Base-by-base conservation (phyloP, 2,888 invertebrate genomes). In the Scaptomyza flava region DNA sequence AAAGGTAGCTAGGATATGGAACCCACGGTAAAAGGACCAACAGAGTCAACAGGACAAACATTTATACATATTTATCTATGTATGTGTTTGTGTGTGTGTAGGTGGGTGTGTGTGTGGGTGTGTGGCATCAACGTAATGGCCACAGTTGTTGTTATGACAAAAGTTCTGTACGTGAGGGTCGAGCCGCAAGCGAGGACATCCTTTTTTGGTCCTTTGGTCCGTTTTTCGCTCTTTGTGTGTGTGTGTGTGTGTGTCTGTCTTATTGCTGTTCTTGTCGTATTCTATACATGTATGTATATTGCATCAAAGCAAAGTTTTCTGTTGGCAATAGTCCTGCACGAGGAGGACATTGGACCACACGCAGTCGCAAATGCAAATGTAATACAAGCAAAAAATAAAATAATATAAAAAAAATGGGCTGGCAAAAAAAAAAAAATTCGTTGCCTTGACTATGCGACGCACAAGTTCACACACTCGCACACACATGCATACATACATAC, bases 61-160 rank as follows among this genome's bases (percentile, higher is more conserved):
- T 20, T 17, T 20, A 17, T 31, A 50, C 33, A 50, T 12, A 33
- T 20, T 14, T 54, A 14, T 56, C 12, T 23, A 23, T 43, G 33
- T 34, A 8, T 47, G 36, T 43, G 7, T 47, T 11, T 53, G 31
- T 47, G n/a, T 56, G 46, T n/a, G n/a, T n/a, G n/a, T n/a, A n/a
- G n/a, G n/a, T n/a, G n/a, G n/a, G n/a, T n/a, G n/a, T n/a, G n/a
- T n/a, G n/a, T n/a, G n/a, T n/a, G n/a, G n/a, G n/a, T 50, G 27
- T 58, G 38, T 60, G 67, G 74, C 76, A 70, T 53, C 73, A 70
- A 58, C 72, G 87, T 84, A 84, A 87, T 87, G 89, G 86, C 88
- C 86, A 85, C 83, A 88, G 87, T 87, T 86, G 87, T 87, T 89
- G 84, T 88, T 88, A 89, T 85, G 79, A 87, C 81, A 81, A 87